A percentile compares a stretch with the other conserved stretches of the same genome.
phyloP scores from a whole-genome alignment of 1,140 invertebrate genomes.

The Spodoptera litura region DNA sequence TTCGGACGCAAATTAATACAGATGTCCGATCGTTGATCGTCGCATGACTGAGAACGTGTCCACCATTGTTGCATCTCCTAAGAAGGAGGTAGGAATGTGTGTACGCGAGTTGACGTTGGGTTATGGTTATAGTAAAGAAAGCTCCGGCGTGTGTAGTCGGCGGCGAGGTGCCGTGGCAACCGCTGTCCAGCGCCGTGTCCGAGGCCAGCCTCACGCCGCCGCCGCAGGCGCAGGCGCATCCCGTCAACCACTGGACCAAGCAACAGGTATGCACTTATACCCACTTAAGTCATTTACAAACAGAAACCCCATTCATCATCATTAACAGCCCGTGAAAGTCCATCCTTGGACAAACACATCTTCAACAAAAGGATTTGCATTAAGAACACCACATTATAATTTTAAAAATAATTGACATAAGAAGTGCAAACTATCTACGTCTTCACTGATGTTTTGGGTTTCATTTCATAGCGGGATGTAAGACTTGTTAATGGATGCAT shows the following conservation, averaged over 20 bases:
- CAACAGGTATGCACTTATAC: conserved; percentile 89
- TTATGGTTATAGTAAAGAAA: conserved; percentile 87
- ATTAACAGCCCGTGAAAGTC: no score
- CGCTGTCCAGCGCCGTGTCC: conserved; percentile 77
- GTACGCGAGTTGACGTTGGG: conserved; percentile 38
- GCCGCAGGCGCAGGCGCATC: conserved; percentile 72
- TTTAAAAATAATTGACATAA: no score
- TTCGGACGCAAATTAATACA: no score
- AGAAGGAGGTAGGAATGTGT: background rate
- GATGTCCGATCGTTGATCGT: no score
- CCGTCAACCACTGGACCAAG: conserved; percentile 94
- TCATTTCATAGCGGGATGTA: no score
- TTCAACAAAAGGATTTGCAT: no score
- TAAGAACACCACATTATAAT: no score
- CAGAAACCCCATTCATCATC: no score
- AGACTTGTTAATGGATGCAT: no score
- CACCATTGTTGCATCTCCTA: background rate
- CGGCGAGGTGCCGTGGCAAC: conserved; percentile 86
- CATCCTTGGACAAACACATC: no score
- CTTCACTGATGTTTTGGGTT: no score
- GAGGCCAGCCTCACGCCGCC: conserved; percentile 80
- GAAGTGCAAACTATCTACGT: no score
- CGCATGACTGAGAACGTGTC: background rate
- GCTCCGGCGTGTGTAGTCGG: conserved; percentile 88
- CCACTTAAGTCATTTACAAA: background rate